Percentiles rank a stretch among this genome's conserved stretches.
These are phyloP conservation scores for Ectemnius lituratus DNA, from an alignment of 2,888 invertebrate species.

Conservation along the genomic window DNA sequence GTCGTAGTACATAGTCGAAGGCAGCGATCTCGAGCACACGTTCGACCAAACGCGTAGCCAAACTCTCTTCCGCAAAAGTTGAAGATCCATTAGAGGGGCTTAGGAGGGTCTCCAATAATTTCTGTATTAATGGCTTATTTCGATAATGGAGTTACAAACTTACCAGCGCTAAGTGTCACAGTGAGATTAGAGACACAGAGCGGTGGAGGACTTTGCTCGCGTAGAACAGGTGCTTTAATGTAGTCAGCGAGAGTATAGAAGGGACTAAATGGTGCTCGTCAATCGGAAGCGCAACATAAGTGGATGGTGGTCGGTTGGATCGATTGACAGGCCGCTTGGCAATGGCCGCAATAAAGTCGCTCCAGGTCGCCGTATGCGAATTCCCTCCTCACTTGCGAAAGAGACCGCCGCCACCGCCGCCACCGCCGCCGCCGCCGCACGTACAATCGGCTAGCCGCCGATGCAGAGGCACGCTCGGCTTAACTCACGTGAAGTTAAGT, in stretches of 20 bases:
- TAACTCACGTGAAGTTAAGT: neutral
- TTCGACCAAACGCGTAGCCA: no score
- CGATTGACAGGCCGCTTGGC: neutral
- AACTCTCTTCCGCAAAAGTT: neutral
- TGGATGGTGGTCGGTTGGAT: neutral
- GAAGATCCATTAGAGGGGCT: constrained; percentile 25
- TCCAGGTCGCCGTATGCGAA: no score
- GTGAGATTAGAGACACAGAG: no score
- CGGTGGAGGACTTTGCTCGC: no score
- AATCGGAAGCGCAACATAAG: neutral
- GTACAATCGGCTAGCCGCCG: neutral
- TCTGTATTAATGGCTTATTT: constrained; percentile 29
- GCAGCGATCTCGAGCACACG: no score
- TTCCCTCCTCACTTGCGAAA: no score
- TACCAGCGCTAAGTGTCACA: no score
- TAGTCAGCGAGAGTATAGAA: no score
- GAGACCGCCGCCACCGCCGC: neutral
- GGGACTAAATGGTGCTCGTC: neutral
- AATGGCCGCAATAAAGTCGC: constrained; percentile 6
- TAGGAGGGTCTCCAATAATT: constrained; percentile 35
- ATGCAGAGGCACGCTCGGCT: neutral
- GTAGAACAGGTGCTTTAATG: constrained; percentile 18
- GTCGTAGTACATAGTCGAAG: neutral
- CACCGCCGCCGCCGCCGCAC: neutral
- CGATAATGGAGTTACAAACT: constrained; percentile 7